Percentiles rank a stretch among this genome's conserved stretches.
phyloP scores from a whole-genome alignment of 2,113 vertebrate genomes.

The Aspiorhynchus laticeps region DNA sequence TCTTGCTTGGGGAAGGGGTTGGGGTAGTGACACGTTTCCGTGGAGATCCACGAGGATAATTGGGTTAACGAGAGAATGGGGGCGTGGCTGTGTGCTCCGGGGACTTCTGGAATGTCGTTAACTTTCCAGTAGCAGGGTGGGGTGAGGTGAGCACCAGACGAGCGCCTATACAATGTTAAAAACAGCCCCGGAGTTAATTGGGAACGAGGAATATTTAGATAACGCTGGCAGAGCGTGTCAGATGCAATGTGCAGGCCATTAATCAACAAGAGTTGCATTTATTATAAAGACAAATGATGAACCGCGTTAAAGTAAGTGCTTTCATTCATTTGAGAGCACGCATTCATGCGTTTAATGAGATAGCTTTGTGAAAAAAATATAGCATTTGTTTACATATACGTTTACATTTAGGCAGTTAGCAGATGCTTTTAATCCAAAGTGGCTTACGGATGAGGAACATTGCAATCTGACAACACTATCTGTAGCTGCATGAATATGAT shows the following conservation, averaged over 20 bases:
- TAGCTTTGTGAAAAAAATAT: background rate
- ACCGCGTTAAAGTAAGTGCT: background rate
- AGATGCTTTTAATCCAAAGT: slow-evolving; percentile 2
- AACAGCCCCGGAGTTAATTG: slow-evolving; percentile 20
- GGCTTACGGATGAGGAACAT: background rate
- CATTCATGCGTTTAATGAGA: background rate
- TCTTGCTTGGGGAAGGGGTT: slow-evolving; percentile 32
- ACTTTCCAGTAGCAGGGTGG: slow-evolving; percentile 44
- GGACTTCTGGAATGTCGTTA: slow-evolving; percentile 45
- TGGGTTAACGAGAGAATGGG: slow-evolving; percentile 51
- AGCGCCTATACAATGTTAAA: slow-evolving; percentile 30
- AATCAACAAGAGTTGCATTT: slow-evolving; percentile 1
- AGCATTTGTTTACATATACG: background rate
- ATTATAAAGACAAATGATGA: background rate
- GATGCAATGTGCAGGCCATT: background rate
- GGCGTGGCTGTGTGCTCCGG: slow-evolving; percentile 40
- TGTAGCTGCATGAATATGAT: background rate
- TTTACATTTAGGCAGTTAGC: background rate
- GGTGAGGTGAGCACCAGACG: slow-evolving; percentile 1
- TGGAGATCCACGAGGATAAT: slow-evolving; percentile 44
- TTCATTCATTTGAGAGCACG: background rate
- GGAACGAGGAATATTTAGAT: slow-evolving; percentile 30
- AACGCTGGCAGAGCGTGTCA: background rate
- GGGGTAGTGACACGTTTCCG: slow-evolving; percentile 45
- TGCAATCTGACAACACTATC: too few relatives aligned